Evolutionary conservation across 2,797 vertebrate species (phyloP).

Genomic region (Pangasius djambal): DNA sequence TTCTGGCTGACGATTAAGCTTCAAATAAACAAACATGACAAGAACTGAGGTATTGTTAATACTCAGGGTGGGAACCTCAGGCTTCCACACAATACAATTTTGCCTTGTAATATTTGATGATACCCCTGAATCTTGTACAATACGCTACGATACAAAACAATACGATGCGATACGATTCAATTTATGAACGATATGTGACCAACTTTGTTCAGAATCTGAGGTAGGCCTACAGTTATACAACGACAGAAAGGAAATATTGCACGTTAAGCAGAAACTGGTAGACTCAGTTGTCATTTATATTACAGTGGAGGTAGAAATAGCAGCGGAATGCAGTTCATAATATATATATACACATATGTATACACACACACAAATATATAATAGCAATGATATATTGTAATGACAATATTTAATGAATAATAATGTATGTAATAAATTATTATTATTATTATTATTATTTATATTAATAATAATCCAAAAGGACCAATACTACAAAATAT

Average conservation of each 20-base stretch:
- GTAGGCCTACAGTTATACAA: too few relatives aligned
- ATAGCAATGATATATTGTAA: background rate
- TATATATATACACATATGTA: too few relatives aligned
- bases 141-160: background rate
- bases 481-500: background rate
- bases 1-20: background rate
- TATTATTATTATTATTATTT: background rate
- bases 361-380: too few relatives aligned
- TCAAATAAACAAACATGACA: background rate
- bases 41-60: background rate
- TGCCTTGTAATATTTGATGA: background rate
- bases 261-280: background rate
- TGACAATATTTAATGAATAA: background rate
- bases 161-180: background rate
- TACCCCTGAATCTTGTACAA: background rate
- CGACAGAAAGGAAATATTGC: background rate
- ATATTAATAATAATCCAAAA: background rate
- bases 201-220: too few relatives aligned
- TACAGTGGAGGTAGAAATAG: background rate
- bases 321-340: too few relatives aligned
- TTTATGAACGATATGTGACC: background rate
- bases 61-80: background rate
- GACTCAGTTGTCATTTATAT: background rate
- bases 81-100: background rate
- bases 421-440: background rate